Percentiles rank a stretch among this genome's conserved stretches.
Conservation (phyloP, 2,113 vertebrate species). For the Dasyurus viverrinus region DNA sequence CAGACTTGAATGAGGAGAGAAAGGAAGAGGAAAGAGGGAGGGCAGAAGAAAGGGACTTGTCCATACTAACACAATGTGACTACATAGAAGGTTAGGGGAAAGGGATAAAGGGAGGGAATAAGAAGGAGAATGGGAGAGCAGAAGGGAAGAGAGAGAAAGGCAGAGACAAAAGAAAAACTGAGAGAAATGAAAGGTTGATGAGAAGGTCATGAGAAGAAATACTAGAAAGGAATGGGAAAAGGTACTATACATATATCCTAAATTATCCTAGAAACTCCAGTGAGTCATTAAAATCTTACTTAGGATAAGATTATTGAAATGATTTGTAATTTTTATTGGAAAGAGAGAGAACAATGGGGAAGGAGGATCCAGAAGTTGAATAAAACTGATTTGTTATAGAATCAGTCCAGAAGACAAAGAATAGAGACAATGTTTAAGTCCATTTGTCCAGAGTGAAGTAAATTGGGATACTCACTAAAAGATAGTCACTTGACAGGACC, state of each 20-base stretch:
- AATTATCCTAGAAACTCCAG: background rate
- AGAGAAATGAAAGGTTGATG: background rate
- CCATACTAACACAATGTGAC: background rate
- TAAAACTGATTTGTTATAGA: background rate
- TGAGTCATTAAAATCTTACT: background rate
- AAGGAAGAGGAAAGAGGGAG: background rate
- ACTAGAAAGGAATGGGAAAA: background rate
- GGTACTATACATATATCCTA: background rate
- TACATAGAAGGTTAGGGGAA: background rate
- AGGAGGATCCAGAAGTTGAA: background rate
- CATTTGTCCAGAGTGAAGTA: background rate
- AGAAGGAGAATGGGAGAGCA: background rate
- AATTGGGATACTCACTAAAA: background rate
- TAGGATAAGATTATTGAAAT: background rate
- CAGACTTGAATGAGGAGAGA: background rate
- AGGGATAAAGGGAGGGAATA: background rate
- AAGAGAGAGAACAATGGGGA: background rate
- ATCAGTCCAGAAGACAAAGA: background rate
- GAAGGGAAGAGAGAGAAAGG: background rate
- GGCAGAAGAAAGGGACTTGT: background rate
- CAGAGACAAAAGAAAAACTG: background rate
- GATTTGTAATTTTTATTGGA: background rate
- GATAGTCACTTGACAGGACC: background rate
- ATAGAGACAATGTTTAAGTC: background rate
- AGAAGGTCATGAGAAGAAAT: background rate